These are phyloP conservation scores for Sylvilagus floridanus DNA, from an alignment of 2,797 vertebrate genomes.

Conservation along the genomic window DNA sequence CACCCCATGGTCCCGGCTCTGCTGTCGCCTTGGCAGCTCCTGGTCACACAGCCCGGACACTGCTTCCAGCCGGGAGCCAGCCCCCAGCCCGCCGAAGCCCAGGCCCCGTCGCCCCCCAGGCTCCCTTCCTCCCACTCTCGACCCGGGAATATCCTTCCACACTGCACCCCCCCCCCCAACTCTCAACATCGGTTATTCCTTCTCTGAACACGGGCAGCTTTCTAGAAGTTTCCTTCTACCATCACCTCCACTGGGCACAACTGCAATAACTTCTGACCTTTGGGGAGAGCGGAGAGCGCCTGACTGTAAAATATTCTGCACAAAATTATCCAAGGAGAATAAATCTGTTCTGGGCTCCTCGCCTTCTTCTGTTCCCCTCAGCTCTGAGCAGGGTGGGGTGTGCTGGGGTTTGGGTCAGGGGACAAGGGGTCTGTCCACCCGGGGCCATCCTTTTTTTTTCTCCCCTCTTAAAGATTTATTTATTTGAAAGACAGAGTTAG, in stretches of 20 bases:
- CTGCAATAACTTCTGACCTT: slow-evolving; percentile 88
- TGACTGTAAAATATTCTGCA: slow-evolving; percentile 86
- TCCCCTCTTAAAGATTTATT: too few relatives aligned
- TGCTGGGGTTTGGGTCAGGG: neutral
- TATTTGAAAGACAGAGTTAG: too few relatives aligned
- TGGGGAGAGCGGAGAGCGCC: slow-evolving; percentile 86
- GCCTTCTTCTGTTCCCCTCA: slow-evolving; percentile 42
- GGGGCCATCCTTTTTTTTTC: too few relatives aligned
- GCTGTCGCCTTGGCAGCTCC: neutral
- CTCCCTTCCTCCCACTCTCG: slow-evolving; percentile 56
- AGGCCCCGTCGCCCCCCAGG: neutral
- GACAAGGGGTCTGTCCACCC: neutral
- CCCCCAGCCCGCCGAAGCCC: slow-evolving; percentile 15
- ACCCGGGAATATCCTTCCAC: neutral
- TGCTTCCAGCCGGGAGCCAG: slow-evolving; percentile 65
- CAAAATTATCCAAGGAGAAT: slow-evolving; percentile 87
- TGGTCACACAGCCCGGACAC: fast-evolving
- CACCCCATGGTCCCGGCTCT: slow-evolving; percentile 27
- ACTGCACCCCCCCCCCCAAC: neutral
- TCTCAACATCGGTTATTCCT: slow-evolving; percentile 28
- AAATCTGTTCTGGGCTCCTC: slow-evolving; percentile 85
- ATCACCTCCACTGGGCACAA: slow-evolving; percentile 84
- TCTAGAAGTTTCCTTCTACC: slow-evolving; percentile 85
- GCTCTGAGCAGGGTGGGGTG: neutral
- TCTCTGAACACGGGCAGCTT: slow-evolving; percentile 83